Evolutionary conservation across 2,113 vertebrate genomes (phyloP).

Genomic region (Danio rerio): DNA sequence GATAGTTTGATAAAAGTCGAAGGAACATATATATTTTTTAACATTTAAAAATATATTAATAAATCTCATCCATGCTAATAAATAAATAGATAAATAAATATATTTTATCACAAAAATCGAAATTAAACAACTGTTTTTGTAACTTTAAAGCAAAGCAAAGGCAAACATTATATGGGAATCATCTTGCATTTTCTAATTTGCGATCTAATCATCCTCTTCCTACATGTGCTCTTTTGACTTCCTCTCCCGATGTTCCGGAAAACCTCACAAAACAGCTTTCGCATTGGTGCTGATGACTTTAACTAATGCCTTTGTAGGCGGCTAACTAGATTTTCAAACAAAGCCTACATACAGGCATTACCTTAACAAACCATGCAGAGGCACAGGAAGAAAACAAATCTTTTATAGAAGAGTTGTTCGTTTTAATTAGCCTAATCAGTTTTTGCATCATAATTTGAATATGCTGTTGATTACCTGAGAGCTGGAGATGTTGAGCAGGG

Average conservation of each 20-base stretch:
- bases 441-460: slow-evolving; percentile 6
- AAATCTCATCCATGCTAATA: too few relatives aligned
- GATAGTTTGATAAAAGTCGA: too few relatives aligned
- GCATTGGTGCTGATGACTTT: not conserved
- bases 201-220: slow-evolving; percentile 1
- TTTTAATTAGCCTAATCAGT: slow-evolving; percentile 34
- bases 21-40: too few relatives aligned
- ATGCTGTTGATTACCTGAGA: slow-evolving; percentile 25
- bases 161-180: not conserved
- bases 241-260: not conserved
- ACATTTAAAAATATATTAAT: too few relatives aligned
- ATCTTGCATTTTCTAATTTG: not conserved
- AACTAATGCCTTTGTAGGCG: not conserved
- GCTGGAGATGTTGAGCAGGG: not conserved
- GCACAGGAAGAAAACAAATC: not conserved
- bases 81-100: not conserved
- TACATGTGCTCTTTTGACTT: not conserved
- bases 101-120: not conserved
- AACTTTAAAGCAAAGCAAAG: not conserved
- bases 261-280: not conserved
- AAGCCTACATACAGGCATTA: not conserved
- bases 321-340: not conserved
- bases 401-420: slow-evolving; percentile 8
- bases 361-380: not conserved
- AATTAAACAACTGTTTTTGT: not conserved